Evolutionary conservation across 1,140 invertebrate genomes (phyloP), one percentile per base, ranked within the genome.

Genomic region (Pachyrhynchus sulphureomaculatus): DNA sequence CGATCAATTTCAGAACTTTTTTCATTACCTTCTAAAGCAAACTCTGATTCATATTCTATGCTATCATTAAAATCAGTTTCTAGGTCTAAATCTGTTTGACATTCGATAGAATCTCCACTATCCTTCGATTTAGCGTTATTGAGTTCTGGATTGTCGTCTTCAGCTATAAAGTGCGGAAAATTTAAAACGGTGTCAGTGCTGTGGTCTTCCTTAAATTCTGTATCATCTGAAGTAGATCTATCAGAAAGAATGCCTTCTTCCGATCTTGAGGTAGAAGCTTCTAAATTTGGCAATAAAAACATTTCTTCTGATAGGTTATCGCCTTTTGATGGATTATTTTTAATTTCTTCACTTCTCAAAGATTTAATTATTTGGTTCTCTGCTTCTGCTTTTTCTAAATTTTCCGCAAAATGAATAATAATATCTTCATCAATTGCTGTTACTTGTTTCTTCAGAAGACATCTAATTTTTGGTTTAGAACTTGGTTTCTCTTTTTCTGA

Each of bases 391-490:
- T 57, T 58, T 17, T 64, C 24, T 9, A 67, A 23, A 41, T 67
- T 48, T 12, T 58, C 34, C 8, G 53, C 42, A 15, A 67, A 67
- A 20, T 64, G 56, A n/a, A 59, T 39, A 20, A 67, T 64, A 4
- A 62, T 41, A 26, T 72, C 68, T 61, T 72, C 70, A 23, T 72
- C 68, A 10, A 72, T 65, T 36, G 69, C 68, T 9, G 60, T 58
- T 34, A 18, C 47, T 60, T 69, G 66, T 47, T 72, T 72, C 39
- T 65, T 68, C 17, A 72, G 51, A 21, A 39, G 57, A 29, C 62
- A 68, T 52, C 67, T 70, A 13, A 72, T 55, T 65, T 44, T 67
- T 65, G 3, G 70, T 49, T 45, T 49, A 57, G 41, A 66, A 54
- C 29, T 42, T 44, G 20, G 32, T 10, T 20, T 5, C 54, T 61